Conservation (phyloP, 2,113 vertebrate species). For the Malurus melanocephalus region DNA sequence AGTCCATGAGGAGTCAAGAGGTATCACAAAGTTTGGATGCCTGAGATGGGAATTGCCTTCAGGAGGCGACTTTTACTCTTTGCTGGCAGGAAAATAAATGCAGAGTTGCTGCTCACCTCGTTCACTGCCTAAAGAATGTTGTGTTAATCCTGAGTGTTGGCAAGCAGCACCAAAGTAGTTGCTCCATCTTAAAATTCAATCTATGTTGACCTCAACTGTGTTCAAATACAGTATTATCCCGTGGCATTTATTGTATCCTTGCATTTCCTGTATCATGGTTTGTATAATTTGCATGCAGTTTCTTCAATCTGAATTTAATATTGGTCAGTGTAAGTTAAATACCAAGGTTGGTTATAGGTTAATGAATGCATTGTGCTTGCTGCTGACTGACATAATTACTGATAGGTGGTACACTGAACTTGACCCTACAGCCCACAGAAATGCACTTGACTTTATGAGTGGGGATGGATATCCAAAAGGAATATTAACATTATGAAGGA, state of each 20-base stretch:
- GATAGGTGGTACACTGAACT: neutral
- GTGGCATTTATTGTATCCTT: neutral
- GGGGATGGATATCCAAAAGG: neutral
- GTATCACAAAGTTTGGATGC: neutral
- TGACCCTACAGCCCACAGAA: neutral
- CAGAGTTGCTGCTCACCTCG: neutral
- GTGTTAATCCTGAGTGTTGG: neutral
- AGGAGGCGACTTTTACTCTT: neutral
- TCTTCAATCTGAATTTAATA: neutral
- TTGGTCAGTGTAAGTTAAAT: neutral
- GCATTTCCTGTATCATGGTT: neutral
- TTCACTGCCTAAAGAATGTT: neutral
- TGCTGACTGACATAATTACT: constrained; percentile 3
- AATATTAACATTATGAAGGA: neutral
- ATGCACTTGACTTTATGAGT: neutral
- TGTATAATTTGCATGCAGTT: neutral
- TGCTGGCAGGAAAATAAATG: neutral
- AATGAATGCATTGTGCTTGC: neutral
- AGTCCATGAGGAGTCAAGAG: neutral
- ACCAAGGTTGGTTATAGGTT: neutral
- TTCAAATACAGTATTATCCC: neutral
- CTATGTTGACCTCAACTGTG: neutral
- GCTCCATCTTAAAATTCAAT: constrained; percentile 3
- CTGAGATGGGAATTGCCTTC: neutral
- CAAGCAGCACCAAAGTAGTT: constrained; percentile 35